Base-by-base conservation (phyloP, 2,888 invertebrate species). In the Gibbula magus region DNA sequence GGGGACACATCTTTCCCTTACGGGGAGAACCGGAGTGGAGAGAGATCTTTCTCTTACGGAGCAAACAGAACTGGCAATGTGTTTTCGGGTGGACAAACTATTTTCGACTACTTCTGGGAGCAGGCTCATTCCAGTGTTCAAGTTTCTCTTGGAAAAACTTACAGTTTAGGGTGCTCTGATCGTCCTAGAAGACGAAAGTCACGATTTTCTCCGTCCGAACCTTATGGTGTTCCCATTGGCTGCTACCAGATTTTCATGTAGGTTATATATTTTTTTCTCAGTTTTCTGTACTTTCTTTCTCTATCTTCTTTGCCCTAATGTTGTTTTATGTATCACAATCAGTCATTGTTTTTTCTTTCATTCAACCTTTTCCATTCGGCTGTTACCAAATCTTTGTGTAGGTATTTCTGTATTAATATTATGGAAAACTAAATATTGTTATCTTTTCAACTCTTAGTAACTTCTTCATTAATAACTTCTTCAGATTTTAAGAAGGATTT, bases 31-130 rank as follows among this genome's bases (percentile, higher is more conserved):
- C 45, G 8, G 13, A 45, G 18, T 32, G 77, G 8, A 16, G 56
- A 35, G 18, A 39, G 39, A 54, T 29, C 56, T 16, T 35, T 56
- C 2, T 10, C 67, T 4, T 67, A 66, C 22, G 18, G 29, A n/a
- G 67, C 35, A 67, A 61, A 45, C 18, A 77, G 22, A 22, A 51
- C 8, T 1, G 29, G n/a, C 1, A 52, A 76, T 35, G 32, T n/a
- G 53, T 75, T 74, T 35, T 74, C 73, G 35, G 52, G 74, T 32
- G 45, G 54, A 74, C 53, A 70, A 74, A 54, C 70, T 13, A 78
- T 78, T 35, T 78, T 78, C 74, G 78, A 78, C 56, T 78, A 78
- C 74, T 78, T 78, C 73, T 78, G 78, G 78, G 78, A 78, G 18
- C 51, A 78, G 54, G 78, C 78, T 13, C 67, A 78, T 29, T 53